Evolutionary conservation across 2,113 vertebrate genomes (phyloP), one percentile per base, ranked within the genome.

Genomic region (Tricholaema leucomelas): DNA sequence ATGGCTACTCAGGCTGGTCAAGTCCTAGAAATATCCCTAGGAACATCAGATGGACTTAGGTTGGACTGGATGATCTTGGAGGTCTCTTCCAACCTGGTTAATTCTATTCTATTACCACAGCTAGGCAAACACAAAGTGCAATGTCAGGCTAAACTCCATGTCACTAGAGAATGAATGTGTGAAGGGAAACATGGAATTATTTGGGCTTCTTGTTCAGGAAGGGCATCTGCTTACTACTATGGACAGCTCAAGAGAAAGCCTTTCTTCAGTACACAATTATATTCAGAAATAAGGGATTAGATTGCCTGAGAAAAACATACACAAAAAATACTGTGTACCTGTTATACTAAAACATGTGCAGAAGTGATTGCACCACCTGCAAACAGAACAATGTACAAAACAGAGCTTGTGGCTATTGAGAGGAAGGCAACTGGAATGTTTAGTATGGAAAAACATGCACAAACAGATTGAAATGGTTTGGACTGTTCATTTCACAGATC

Each of bases 161-260:
- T 65, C 1, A 0, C 52, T 35, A 87, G 75, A 46, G 55, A 92
- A 31, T 1, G 2, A 44, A 58, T 0, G 0, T 35, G 25, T 73
- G 46, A 89, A 28, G 36, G 25, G 40, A 82, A 89, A 66, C 16
- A 12, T 31, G 44, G 44, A 90, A 67, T 69, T 86, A 35, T 72
- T 79, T 42, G 15, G 17, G 74, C 40, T 65, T 58, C 25, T 65
- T 61, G 61, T 31, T 88, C 36, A 70, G 75, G 52, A 84, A 76
- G 20, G 40, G 54, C 52, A 87, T 42, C 40, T 30, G 33, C n/a
- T 91, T 76, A 70, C 18, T 10, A 10, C 31, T 30, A 73, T 10
- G 14, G 69, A 74, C 31, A 33, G 25, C 33, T 82, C 78, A 83
- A 33, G 58, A 35, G 31, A 82, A 92, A 85, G 19, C 19, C 59